Percentiles rank a stretch among this genome's conserved stretches.
Conservation (phyloP, 2,113 vertebrate species). For the Tyto alba region DNA sequence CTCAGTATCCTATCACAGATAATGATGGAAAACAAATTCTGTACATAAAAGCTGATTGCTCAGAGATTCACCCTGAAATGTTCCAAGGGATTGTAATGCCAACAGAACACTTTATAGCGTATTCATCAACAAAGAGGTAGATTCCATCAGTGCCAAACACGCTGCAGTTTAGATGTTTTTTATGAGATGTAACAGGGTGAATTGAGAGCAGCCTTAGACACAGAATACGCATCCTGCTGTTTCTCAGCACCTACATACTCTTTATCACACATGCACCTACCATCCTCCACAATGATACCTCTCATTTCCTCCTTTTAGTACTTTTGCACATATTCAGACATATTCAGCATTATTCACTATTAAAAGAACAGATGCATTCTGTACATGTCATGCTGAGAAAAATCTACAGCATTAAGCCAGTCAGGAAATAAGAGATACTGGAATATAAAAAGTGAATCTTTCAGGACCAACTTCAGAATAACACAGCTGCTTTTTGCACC, state of each 20-base stretch:
- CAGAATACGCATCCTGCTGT: background rate
- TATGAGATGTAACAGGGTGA: background rate
- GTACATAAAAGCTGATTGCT: conserved; percentile 66
- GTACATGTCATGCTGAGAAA: background rate
- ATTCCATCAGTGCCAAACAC: conserved; percentile 39
- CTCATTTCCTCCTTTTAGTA: background rate
- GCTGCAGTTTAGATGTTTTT: background rate
- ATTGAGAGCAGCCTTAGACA: conserved; percentile 16
- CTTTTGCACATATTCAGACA: background rate
- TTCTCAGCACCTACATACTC: background rate
- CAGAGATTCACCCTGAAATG: conserved; percentile 45
- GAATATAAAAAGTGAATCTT: background rate
- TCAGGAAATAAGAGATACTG: background rate
- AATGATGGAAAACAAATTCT: conserved; percentile 68
- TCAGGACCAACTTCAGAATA: background rate
- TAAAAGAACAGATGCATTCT: background rate
- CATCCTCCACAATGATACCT: background rate
- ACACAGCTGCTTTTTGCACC: background rate
- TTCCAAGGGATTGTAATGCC: conserved; percentile 39
- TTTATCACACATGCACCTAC: background rate
- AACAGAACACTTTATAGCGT: background rate
- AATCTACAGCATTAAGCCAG: background rate
- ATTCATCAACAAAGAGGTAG: conserved; percentile 37
- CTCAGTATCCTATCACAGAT: conserved; percentile 63
- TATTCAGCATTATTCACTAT: background rate